Evolutionary conservation across 2,113 vertebrate genomes (phyloP).

Genomic region (Antechinus stuartii): DNA sequence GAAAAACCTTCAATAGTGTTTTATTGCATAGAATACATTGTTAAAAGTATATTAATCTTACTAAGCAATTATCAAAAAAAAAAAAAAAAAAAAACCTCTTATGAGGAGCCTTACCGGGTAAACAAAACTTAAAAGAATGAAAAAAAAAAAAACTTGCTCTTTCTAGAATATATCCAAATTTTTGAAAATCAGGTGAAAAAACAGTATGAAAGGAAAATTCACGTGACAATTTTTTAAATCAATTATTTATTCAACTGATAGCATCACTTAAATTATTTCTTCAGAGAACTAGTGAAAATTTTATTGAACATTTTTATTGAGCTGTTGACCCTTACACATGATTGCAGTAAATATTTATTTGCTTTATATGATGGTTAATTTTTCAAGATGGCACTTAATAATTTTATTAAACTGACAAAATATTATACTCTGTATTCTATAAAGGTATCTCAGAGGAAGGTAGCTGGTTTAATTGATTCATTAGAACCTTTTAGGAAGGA

Average conservation of each 20-base stretch:
- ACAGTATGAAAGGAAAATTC: neutral
- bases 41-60: neutral
- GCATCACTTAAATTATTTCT: neutral
- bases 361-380: neutral
- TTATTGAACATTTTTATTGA: neutral
- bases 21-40: neutral
- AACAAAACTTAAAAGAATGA: neutral
- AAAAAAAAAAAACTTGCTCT: neutral
- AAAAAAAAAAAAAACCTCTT: neutral
- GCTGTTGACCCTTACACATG: neutral
- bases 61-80: neutral
- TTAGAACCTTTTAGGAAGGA: neutral
- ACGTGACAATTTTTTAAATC: neutral
- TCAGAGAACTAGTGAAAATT: neutral
- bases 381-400: neutral
- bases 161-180: neutral
- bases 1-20: neutral
- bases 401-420: neutral
- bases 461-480: neutral
- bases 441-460: neutral
- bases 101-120: neutral
- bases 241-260: neutral
- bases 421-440: neutral
- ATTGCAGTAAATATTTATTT: neutral
- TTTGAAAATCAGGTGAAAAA: neutral